Conservation (phyloP, 2,888 invertebrate species). For the Melanchra persicariae region DNA sequence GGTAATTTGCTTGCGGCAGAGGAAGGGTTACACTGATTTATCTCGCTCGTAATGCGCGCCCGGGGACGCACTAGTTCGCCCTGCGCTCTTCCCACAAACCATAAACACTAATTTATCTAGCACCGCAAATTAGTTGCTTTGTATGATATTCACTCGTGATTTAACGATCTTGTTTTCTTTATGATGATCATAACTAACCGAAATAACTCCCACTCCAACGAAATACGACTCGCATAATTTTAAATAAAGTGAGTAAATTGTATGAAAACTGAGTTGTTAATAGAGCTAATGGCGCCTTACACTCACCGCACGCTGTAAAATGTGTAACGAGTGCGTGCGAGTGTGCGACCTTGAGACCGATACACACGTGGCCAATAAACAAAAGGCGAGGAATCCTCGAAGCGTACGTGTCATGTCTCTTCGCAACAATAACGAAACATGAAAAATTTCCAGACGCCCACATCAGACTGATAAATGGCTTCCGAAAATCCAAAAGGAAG, state of each 20-base stretch:
- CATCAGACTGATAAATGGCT: slow-evolving; percentile 92
- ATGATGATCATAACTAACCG: slow-evolving; percentile 63
- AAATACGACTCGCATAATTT: slow-evolving; percentile 54
- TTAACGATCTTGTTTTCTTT: slow-evolving; percentile 66
- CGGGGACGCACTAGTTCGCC: slow-evolving; percentile 84
- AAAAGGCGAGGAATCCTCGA: slow-evolving; percentile 78
- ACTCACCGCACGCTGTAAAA: slow-evolving; percentile 49
- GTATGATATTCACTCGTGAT: slow-evolving; percentile 66
- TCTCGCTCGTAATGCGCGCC: slow-evolving; percentile 82
- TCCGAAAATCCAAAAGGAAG: slow-evolving; percentile 92
- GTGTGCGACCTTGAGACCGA: slow-evolving; percentile 72
- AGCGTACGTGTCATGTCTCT: slow-evolving; percentile 86
- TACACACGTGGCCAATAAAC: slow-evolving; percentile 82
- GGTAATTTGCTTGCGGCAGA: slow-evolving; percentile 85
- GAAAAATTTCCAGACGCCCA: slow-evolving; percentile 91
- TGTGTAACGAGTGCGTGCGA: slow-evolving; percentile 61
- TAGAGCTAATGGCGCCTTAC: slow-evolving; percentile 46
- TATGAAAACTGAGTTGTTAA: slow-evolving; percentile 57
- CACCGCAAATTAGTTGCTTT: slow-evolving; percentile 74
- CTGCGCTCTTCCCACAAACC: slow-evolving; percentile 73
- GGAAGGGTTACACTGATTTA: slow-evolving; percentile 90
- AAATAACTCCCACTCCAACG: slow-evolving; percentile 54
- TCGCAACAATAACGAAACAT: slow-evolving; percentile 90
- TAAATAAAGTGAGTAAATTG: slow-evolving; percentile 52
- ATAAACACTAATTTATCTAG: slow-evolving; percentile 83